A percentile compares a stretch with the other conserved stretches of the same genome.
Evolutionary conservation across 2,888 invertebrate genomes (phyloP).

Genomic region (Hypomecis punctinalis): DNA sequence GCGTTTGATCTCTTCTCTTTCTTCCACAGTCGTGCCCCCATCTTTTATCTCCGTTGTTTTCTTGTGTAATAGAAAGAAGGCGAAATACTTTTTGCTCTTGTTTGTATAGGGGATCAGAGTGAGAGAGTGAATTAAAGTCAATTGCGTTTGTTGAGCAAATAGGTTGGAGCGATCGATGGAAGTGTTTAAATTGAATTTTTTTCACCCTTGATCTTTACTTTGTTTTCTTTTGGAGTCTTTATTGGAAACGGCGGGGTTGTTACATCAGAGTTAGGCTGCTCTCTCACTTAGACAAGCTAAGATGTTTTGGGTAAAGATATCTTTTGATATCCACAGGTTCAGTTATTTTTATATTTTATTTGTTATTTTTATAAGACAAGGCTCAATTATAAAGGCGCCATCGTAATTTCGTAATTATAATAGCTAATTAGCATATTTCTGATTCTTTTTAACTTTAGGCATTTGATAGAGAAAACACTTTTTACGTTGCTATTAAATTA

Average conservation of each 20-base stretch:
- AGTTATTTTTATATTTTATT: no score
- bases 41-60: constrained; percentile 65
- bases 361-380: no score
- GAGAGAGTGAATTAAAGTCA: constrained; percentile 64
- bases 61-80: constrained; percentile 77
- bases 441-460: no score
- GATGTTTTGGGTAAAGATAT: no score
- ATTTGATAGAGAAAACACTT: no score
- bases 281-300: no score
- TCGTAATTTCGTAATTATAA: no score
- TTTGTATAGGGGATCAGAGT: constrained; percentile 70
- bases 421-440: no score
- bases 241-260: constrained; percentile 19
- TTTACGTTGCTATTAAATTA: no score
- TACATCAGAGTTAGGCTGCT: constrained; percentile 5
- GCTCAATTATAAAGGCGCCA: no score
- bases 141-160: constrained; percentile 76
- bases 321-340: no score
- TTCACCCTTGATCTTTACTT: constrained; percentile 33
- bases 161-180: constrained; percentile 65
- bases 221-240: constrained; percentile 24
- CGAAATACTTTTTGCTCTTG: constrained; percentile 68
- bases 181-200: constrained; percentile 42
- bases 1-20: constrained; percentile 69
- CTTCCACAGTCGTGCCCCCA: constrained; percentile 47